Evolutionary conservation across 2,797 vertebrate species (phyloP), one percentile per base, ranked within the genome.

Genomic region (Sebastolobus altivelis): DNA sequence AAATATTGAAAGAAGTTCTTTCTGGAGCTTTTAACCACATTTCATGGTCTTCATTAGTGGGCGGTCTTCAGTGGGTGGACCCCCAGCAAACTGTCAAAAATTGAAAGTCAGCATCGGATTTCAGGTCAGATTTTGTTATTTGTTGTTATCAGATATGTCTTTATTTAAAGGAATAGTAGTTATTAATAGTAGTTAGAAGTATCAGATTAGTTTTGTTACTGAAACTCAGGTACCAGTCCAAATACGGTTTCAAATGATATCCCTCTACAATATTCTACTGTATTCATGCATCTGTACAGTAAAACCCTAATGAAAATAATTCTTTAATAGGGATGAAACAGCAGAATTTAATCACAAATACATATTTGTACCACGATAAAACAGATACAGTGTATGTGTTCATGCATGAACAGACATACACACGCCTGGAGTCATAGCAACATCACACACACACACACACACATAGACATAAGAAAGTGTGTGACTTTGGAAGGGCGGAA

Each of bases 401-500:
- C 62, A 79, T 25, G 80, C 82, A 65, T 65, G 73, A 65, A 49
- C 31, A 61, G 38, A 27, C 46, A 65, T 2, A 20, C 67, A 38
- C 72, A 67, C 2, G 76, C 79, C 80, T 66, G 75, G 2, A 75
- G 77, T 59, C 71, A 74, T n/a, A 10, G 58, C 60, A 73, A 67
- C 66, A 40, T 60, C 63, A 20, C 55, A 84, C 5, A 16, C 55
- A 8, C 59, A 82, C 4, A 18, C 71, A 38, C 18, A 67, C 4
- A 81, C 82, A 69, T 61, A 67, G 31, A 54, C 71, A 80, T 60
- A 74, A 67, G 38, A 38, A 85, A 77, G 87, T 86, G 72, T 68
- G 73, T 31, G 37, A 70, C 80, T 93, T 68, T 88, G 80, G 87
- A 90, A 87, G 83, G 63, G 75, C 78, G 86, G 76, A 84, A 54